Base-by-base conservation (phyloP, 2,888 invertebrate species). In the Habroteleia sp. region DNA sequence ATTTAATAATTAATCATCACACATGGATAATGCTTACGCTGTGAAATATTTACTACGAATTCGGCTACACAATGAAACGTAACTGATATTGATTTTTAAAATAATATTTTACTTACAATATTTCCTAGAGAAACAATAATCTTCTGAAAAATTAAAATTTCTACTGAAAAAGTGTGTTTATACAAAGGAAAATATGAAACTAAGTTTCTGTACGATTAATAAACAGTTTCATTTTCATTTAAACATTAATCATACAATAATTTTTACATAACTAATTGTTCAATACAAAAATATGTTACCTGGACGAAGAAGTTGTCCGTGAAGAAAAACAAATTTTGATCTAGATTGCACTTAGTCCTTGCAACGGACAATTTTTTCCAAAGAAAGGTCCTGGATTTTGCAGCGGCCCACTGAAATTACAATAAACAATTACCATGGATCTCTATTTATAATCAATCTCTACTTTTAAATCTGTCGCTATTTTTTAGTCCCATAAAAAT, bases 301-400 rank as follows among this genome's bases (percentile, higher is more conserved):
- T 42, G 69, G 2, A 56, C 14, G 8, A 35, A 42, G 16, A 44
- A 69, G 10, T 60, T 69, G 11, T 69, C 60, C 0, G 52, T 44
- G 52, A 69, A 60, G 58, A 69, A 42, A 16, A 58, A 50, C 20
- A 42, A 27, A 44, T 60, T 48, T 50, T 60, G 50, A 1, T 50
- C 44, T 2, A 39, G 2, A 7, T 29, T 52, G 33, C 52, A 29
- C 37, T 44, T 60, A 1, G 35, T 23, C 14, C 11, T 69, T 1
- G 27, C 10, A 4, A 6, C 16, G 6, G 42, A 31, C 3, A 50
- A 14, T 17, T 69, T 69, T 50, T 60, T 69, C 60, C 60, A 69
- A 44, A 60, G 42, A 0, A 25, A n/a, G 0, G 42, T 17, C 2
- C 8, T 50, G 0, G 60, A 52, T 44, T 69, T 69, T 20, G 60